Conservation (phyloP, 2,888 invertebrate genomes). For the Pachydiplax longipennis region DNA sequence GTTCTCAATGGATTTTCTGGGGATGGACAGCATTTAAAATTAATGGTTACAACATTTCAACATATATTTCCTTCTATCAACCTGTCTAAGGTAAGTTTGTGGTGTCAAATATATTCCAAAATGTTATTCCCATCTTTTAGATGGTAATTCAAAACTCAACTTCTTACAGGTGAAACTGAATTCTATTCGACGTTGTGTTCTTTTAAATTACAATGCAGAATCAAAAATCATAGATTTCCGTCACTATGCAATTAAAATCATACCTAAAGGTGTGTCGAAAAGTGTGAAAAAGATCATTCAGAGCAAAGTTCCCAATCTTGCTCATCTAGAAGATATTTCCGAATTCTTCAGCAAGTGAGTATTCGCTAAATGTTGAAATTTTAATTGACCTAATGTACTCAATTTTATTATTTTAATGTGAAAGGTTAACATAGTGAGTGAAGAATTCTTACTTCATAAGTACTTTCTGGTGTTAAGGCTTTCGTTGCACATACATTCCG, state of each 20-base stretch:
- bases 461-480: too few relatives aligned
- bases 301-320: conserved; percentile 90
- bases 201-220: conserved; percentile 87
- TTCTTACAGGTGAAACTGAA: conserved; percentile 79
- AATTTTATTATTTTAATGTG: too few relatives aligned
- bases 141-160: conserved; percentile 23
- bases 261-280: conserved; percentile 88
- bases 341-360: conserved; percentile 87
- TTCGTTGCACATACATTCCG: too few relatives aligned
- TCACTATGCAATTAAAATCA: conserved; percentile 93
- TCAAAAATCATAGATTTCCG: conserved; percentile 89
- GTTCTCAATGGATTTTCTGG: conserved; percentile 90
- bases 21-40: conserved; percentile 86
- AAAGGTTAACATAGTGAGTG: too few relatives aligned
- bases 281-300: conserved; percentile 92
- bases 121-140: background rate
- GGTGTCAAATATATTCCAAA: background rate
- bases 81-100: conserved; percentile 75
- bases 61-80: conserved; percentile 99
- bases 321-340: conserved; percentile 82
- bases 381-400: too few relatives aligned
- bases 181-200: conserved; percentile 84
- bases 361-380: too few relatives aligned
- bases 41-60: conserved; percentile 96
- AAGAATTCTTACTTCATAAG: too few relatives aligned